These are phyloP conservation scores for Xestia sexstrigata DNA, from an alignment of 2,888 invertebrate species.

Conservation along the genomic window DNA sequence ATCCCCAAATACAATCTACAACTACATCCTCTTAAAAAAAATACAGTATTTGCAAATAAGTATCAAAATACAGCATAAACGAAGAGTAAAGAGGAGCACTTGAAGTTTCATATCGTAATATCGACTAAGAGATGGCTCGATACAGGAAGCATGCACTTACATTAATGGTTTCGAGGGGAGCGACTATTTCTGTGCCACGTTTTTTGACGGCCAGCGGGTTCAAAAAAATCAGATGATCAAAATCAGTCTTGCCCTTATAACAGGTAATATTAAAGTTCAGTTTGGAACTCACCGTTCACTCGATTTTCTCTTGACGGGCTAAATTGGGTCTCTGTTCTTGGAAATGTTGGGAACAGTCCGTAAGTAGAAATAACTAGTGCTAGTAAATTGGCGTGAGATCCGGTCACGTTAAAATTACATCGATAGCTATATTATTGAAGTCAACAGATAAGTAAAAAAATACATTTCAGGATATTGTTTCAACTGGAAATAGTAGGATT, in stretches of 20 bases:
- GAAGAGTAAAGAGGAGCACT: slow-evolving; percentile 42
- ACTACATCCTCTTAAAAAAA: not conserved
- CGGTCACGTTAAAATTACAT: not conserved
- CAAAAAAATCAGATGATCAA: slow-evolving; percentile 82
- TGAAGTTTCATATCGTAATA: slow-evolving; percentile 60
- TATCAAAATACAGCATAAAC: slow-evolving; percentile 25
- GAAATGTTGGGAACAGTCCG: not conserved
- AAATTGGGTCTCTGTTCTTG: not conserved
- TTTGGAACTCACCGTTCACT: slow-evolving; percentile 69
- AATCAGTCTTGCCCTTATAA: slow-evolving; percentile 63
- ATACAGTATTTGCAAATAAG: slow-evolving; percentile 27
- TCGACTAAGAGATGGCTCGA: slow-evolving; percentile 65
- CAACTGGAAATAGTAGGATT: not conserved
- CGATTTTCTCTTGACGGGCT: slow-evolving; percentile 45
- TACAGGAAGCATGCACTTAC: slow-evolving; percentile 80
- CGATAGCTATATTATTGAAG: not conserved
- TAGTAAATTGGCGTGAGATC: slow-evolving; percentile 6
- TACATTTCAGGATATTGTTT: not conserved
- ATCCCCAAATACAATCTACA: not conserved
- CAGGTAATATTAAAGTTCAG: slow-evolving; percentile 70
- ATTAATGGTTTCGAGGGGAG: slow-evolving; percentile 79
- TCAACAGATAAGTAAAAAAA: not conserved
- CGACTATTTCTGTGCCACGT: slow-evolving; percentile 73
- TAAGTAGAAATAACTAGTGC: slow-evolving; percentile 9
- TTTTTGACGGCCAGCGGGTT: slow-evolving; percentile 77